A percentile compares a stretch with the other conserved stretches of the same genome.
Conservation (phyloP, 1,140 invertebrate genomes). For the Micrasema minimum region DNA sequence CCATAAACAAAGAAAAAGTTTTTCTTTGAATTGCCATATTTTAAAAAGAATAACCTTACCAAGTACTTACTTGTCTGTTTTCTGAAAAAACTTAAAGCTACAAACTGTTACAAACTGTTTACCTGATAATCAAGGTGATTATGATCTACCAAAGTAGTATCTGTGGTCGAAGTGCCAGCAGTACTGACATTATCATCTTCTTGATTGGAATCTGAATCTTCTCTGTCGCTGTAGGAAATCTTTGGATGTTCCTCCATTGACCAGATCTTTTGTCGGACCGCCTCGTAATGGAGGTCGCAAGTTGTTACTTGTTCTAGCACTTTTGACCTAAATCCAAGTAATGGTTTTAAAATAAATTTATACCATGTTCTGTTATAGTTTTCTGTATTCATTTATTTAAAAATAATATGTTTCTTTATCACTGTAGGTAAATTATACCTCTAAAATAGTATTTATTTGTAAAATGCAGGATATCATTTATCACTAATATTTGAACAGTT, state of each 20-base stretch:
- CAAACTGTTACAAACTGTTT: too few relatives aligned
- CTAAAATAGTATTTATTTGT: too few relatives aligned
- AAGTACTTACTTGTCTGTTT: too few relatives aligned
- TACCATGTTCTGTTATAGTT: neutral
- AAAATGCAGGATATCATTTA: too few relatives aligned
- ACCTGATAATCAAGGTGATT: slow-evolving; percentile 64
- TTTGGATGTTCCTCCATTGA: slow-evolving; percentile 39
- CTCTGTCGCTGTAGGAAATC: slow-evolving; percentile 52
- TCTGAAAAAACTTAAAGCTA: too few relatives aligned
- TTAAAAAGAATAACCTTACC: too few relatives aligned
- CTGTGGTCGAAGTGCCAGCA: slow-evolving; percentile 61
- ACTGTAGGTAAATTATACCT: neutral
- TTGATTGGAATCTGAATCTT: slow-evolving; percentile 46
- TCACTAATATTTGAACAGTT: too few relatives aligned
- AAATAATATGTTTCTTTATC: neutral
- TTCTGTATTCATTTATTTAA: too few relatives aligned
- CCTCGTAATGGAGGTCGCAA: slow-evolving; percentile 61
- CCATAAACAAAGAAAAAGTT: too few relatives aligned
- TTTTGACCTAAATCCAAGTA: slow-evolving; percentile 42
- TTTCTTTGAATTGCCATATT: too few relatives aligned
- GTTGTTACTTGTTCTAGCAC: slow-evolving; percentile 44
- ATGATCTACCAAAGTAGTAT: slow-evolving; percentile 61
- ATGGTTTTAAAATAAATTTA: neutral
- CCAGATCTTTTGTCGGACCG: slow-evolving; percentile 60
- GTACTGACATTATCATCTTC: slow-evolving; percentile 65